Evolutionary conservation across 2,888 invertebrate species (phyloP), one percentile per base, ranked within the genome.

Genomic region (Alsophila aescularia): DNA sequence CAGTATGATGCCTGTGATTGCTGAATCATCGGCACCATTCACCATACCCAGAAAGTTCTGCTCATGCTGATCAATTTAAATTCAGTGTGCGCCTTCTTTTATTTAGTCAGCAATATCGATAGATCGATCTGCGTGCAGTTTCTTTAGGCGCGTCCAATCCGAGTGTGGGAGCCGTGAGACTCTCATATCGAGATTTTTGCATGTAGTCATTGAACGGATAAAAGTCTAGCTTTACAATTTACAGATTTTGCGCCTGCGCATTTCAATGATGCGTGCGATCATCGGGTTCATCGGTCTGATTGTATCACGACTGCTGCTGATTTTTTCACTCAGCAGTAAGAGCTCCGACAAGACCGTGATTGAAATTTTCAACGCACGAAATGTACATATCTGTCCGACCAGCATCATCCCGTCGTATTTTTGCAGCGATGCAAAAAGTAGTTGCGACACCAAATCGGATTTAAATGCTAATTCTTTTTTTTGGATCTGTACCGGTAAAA

Each of bases 161-260:
- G n/a, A 31, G 32, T 37, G 5, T 36, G 70, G 66, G 73, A 68
- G 64, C 67, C 62, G 58, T 62, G 67, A 72, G 78, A 79, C 24
- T 24, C 8, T 24, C 24, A 24, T 73, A 71, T 74, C 72, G 18
- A 52, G 58, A 58, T 59, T 79, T 81, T 79, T 78, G 76, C 69
- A 65, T 52, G 62, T 24, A 60, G 77, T 79, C 83, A 82, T 87
- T 86, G 84, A 83, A 79, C 75, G 73, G 71, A 79, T 79, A 83
- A 77, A 80, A 83, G 85, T 85, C 87, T 88, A 87, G 90, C 64
- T 80, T 82, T 81, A 79, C 79, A 79, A 85, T 87, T 88, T 87
- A 80, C 83, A 81, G 81, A 87, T 86, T 85, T 83, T 83, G 85
- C 83, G 86, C 75, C 75, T 77, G 81, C 81, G 89, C 85, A 89